Base-by-base conservation (phyloP, 2,797 vertebrate species). In the Peromyscus melanophrys region DNA sequence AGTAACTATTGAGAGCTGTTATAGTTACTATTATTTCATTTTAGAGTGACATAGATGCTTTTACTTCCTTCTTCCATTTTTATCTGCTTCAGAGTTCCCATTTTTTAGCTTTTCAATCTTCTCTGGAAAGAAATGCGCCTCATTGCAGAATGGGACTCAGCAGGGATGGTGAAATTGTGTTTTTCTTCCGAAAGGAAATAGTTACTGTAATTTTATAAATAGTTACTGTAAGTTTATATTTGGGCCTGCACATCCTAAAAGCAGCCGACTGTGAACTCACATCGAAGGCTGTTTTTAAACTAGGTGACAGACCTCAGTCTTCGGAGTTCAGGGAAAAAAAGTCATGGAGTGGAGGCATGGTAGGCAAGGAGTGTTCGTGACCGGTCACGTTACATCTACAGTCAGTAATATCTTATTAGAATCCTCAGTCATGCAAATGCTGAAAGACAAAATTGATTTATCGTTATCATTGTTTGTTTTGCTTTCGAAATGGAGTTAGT, bases 1-100 rank as follows among this genome's bases (percentile, higher is more conserved):
- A n/a, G 97, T 96, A 98, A 97, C 92, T 98, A 96, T 96, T 96
- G 86, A 37, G 84, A 96, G 95, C 97, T 97, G 73, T 92, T 98
- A 96, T 81, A 96, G 96, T 98, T 25, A 6, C 93, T 97, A 96
- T 75, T 69, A 81, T 96, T 96, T 95, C 87, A 96, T 97, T 97
- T 98, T 97, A 97, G 97, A 97, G 75, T 40, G 93, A 96, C 73
- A 95, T 94, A 94, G 91, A 96, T 94, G 46, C 6, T 92, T 96
- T 97, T 94, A 96, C 90, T 89, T 97, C 87, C 71, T 71, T 31
- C 59, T 93, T 89, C 46, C 1, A 4, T 90, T 83, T 59, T 95
- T 73, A 92, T 89, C 93, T 87, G 75, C 87, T 78, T 90, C 71
- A 95, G 93, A 86, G 80, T 89, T 80, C 95, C 78, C 67, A 37